Conservation (phyloP, 2,113 vertebrate genomes). For the Raja brachyura region DNA sequence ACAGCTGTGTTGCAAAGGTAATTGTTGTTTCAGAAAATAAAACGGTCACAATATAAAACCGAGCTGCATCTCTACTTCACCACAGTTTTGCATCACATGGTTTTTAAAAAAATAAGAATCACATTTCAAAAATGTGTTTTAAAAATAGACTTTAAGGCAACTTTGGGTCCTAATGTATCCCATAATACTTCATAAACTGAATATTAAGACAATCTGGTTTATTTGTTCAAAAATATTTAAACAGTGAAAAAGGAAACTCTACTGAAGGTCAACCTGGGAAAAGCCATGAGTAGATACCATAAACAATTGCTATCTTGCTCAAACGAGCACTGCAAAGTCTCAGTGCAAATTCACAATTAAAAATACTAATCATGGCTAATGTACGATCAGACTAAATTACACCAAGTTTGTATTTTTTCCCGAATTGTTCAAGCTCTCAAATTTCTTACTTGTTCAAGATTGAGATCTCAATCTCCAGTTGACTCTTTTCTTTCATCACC, state of each 20-base stretch:
- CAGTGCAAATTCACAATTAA: background rate
- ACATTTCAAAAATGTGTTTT: background rate
- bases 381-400: background rate
- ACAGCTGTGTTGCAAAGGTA: background rate
- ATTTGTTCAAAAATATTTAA: background rate
- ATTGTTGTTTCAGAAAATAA: background rate
- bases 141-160: background rate
- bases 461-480: conserved; percentile 68
- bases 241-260: background rate
- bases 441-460: conserved; percentile 68
- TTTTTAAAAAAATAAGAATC: background rate
- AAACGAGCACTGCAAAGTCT: background rate
- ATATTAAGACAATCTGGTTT: background rate
- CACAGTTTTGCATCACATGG: background rate
- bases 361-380: background rate
- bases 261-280: background rate
- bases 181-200: background rate
- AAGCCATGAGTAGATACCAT: background rate
- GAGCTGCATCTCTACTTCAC: background rate
- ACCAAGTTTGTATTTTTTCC: background rate
- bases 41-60: background rate
- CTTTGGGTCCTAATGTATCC: background rate
- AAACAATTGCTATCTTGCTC: background rate
- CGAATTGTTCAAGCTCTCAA: background rate
- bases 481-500: conserved; percentile 68